Conservation (phyloP, 2,797 vertebrate genomes). For the Cuculus canorus region DNA sequence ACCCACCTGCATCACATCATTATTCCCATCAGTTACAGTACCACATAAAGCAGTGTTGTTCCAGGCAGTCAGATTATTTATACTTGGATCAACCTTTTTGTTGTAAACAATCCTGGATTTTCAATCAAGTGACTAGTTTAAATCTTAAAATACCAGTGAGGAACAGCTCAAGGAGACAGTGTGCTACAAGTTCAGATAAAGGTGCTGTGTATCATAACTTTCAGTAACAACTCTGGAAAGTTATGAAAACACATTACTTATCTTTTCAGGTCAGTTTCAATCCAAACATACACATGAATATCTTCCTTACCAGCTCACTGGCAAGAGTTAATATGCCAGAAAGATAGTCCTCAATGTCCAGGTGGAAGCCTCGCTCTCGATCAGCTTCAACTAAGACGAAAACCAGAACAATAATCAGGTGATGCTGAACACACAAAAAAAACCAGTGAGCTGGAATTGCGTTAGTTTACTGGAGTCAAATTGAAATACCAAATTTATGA, state of each 20-base stretch:
- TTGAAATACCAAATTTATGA: background rate
- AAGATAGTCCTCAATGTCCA: constrained; percentile 97
- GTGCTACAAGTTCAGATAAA: background rate
- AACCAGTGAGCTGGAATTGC: background rate
- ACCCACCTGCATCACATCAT: background rate
- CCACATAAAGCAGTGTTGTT: background rate
- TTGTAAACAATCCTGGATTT: background rate
- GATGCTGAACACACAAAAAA: background rate
- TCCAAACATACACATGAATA: background rate
- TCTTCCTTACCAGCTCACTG: constrained; percentile 91
- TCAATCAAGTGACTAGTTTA: background rate
- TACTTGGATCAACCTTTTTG: background rate
- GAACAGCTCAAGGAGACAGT: background rate
- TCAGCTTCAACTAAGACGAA: constrained; percentile 87
- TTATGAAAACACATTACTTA: background rate
- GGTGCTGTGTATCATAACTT: background rate
- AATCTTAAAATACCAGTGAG: background rate
- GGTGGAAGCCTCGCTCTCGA: constrained; percentile 94
- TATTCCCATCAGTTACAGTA: background rate
- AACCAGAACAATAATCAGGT: background rate
- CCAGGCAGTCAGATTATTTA: background rate
- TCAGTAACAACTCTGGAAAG: background rate
- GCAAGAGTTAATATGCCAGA: constrained; percentile 94
- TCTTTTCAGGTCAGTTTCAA: background rate
- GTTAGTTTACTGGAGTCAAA: background rate